Conservation (phyloP, 1,140 invertebrate species). For the Achatina immaculata region DNA sequence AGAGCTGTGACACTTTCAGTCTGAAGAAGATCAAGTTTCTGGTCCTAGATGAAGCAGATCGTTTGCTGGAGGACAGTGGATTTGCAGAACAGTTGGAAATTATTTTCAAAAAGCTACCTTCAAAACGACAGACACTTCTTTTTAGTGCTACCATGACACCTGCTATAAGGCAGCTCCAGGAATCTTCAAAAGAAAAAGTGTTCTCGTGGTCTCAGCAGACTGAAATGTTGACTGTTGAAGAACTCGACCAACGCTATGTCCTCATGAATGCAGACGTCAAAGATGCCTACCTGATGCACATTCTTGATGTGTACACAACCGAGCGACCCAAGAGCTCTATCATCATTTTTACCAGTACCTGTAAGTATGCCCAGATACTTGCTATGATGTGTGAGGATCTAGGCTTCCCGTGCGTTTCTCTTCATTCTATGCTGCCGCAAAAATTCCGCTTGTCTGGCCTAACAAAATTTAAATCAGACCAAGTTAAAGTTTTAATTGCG, state of each 20-base stretch:
- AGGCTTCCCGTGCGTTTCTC: constrained; percentile 86
- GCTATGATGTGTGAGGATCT: constrained; percentile 86
- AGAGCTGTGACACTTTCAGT: constrained; percentile 68
- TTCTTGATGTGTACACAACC: constrained; percentile 83
- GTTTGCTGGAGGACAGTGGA: constrained; percentile 69
- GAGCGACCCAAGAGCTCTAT: constrained; percentile 83
- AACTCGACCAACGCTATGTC: constrained; percentile 90
- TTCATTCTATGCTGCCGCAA: constrained; percentile 76
- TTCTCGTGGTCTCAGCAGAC: constrained; percentile 15
- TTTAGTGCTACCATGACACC: constrained; percentile 72
- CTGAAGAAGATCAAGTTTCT: constrained; percentile 70
- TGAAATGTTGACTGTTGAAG: constrained; percentile 83
- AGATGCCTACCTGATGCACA: constrained; percentile 93
- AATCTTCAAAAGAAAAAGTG: constrained; percentile 41
- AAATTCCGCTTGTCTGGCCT: constrained; percentile 66
- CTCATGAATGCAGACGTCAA: constrained; percentile 89
- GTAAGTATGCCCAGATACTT: constrained; percentile 79
- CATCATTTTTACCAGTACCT: constrained; percentile 94
- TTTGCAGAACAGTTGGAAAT: constrained; percentile 70
- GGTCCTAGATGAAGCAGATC: constrained; percentile 72
- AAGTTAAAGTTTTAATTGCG: constrained; percentile 69
- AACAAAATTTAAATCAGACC: constrained; percentile 70
- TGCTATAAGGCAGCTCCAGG: constrained; percentile 63
- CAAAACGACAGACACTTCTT: constrained; percentile 70
- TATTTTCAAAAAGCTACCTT: constrained; percentile 68